Evolutionary conservation across 1,140 invertebrate genomes (phyloP).

Genomic region (Drosophila hydei): DNA sequence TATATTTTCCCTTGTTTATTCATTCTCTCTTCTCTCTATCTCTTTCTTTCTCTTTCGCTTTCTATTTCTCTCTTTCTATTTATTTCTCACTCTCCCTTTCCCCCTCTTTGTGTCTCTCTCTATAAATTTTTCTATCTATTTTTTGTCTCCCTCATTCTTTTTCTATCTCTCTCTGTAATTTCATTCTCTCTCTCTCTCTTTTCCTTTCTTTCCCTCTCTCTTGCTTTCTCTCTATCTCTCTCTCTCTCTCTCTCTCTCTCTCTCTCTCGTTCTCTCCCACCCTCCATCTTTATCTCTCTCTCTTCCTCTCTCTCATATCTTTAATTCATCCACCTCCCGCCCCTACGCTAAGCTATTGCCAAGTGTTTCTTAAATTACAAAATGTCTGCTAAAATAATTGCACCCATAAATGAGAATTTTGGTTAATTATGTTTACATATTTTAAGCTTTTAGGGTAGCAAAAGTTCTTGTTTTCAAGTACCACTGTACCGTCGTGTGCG

Average conservation of each 20-base stretch:
- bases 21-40: too few relatives aligned
- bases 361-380: too few relatives aligned
- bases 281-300: too few relatives aligned
- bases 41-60: not conserved
- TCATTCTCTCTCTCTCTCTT: not conserved
- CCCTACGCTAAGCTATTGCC: too few relatives aligned
- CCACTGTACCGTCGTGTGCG: not conserved
- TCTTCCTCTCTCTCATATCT: too few relatives aligned
- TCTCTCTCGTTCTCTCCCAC: not conserved
- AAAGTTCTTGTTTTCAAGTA: not conserved
- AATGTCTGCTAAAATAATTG: too few relatives aligned
- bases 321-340: too few relatives aligned
- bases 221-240: not conserved
- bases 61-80: not conserved
- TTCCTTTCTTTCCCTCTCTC: not conserved
- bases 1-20: too few relatives aligned
- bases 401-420: too few relatives aligned
- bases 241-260: not conserved
- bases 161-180: not conserved
- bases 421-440: slow-evolving; percentile 2
- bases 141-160: not conserved
- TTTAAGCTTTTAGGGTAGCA: not conserved
- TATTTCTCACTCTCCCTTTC: not conserved
- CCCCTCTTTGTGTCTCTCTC: too few relatives aligned
- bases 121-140: too few relatives aligned